Evolutionary conservation across 2,888 invertebrate genomes (phyloP), one percentile per base, ranked within the genome.

Genomic region (Trissoscelio sp.): DNA sequence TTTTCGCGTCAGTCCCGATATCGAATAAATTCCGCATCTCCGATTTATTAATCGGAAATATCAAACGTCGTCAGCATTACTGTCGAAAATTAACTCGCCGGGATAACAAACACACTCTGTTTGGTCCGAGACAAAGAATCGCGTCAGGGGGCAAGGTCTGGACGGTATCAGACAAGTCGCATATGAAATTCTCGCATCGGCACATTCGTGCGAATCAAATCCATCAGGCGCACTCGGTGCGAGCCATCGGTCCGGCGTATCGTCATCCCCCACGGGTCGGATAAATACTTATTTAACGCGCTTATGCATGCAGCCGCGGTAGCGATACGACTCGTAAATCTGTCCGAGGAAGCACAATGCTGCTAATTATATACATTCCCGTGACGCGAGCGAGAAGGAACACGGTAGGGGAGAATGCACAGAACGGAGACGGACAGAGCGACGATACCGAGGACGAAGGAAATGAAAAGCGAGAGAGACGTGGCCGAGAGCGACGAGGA

Each of bases 231-330:
- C 83, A 75, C 83, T 86, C 85, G 86, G 84, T 86, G 83, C 67
- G 72, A 72, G 72, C 67, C 78, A 82, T 79, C 78, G 80, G 79
- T 74, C 78, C 80, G 77, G 69, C 83, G 67, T 77, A 78, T 77
- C 87, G 86, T 85, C 86, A 88, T 88, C 88, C 88, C 91, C 91
- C 91, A 86, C 86, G 91, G 90, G 91, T 87, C 86, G 90, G 90
- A 91, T 91, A 91, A 91, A 91, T 91, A 91, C 91, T 91, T 91
- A 91, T 91, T 91, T 91, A 91, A 90, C 90, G 87, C 89, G 90
- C 88, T 91, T 90, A 82, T 91, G 89, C 89, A 90, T 89, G 89
- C 90, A 89, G 88, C 87, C 88, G 90, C 87, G 88, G 89, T 88
- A 88, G 90, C 89, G 89, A 90, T 90, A 89, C 88, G 86, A 89